Base-by-base conservation (phyloP, 1,140 invertebrate species). In the Hestina assimilis region DNA sequence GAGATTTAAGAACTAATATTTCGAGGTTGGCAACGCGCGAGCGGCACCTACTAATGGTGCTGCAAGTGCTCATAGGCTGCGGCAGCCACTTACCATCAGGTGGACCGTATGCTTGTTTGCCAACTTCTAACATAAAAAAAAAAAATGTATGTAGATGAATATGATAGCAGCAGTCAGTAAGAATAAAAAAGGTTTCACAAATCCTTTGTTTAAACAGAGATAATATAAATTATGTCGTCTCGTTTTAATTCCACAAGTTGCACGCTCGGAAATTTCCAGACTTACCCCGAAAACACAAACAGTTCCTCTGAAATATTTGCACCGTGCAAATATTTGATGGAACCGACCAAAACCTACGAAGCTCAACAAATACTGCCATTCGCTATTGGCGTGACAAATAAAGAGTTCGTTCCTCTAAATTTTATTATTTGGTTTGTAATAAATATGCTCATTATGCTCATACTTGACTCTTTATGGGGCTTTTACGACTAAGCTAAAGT, bases 311-410 rank as follows among this genome's bases (percentile, higher is more conserved):
- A 11, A 46, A 46, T 17, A 46, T 46, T 46, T 29, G 43, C 31
- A 4, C 24, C 4, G 28, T 17, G 43, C 43, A 31, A 46, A 46
- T 45, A 24, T 45, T 45, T 45, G 23, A 29, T 29, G 4, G 17
- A 17, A 11, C n/a, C 43, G 43, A 46, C 43, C 42, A 14, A 20
- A 28, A 29, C 43, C 43, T 29, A 17, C 12, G 14, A 12, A 35
- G 24, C 19, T 21, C 40, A 8, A 9, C 20, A 28, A 28, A 28
- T n/a, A 28, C 24, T 28, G 24, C 24, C 24, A 2, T 7, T 9
- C 24, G n/a, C n/a, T 28, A 28, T 28, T 28, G 24, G 5, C 15
- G 14, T 35, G 3, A 7, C 42, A 26, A 28, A 29, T 15, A 17
- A n/a, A 9, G 1, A 2, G 43, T 29, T 28, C 21, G 17, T 23